Evolutionary conservation across 2,888 invertebrate genomes (phyloP).

Genomic region (Leptopilina drosophilae): DNA sequence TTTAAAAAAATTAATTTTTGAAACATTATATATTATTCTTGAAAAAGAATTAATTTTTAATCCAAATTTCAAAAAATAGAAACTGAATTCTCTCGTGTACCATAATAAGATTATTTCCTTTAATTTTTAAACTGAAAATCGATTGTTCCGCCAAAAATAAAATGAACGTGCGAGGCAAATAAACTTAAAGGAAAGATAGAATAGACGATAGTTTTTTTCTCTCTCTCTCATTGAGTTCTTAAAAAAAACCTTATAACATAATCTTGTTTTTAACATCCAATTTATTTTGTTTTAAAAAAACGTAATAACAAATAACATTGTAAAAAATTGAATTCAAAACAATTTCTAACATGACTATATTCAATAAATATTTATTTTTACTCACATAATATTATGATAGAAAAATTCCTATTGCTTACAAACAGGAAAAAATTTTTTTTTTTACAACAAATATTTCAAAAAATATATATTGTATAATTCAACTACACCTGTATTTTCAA

Average conservation of each 20-base stretch:
- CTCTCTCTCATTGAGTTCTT: neutral
- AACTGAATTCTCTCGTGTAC: neutral
- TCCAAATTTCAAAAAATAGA: neutral
- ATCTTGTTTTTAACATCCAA: conserved; percentile 5
- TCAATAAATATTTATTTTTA: too few relatives aligned
- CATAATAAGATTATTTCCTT: neutral
- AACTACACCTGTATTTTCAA: neutral
- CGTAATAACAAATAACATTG: neutral
- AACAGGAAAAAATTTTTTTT: too few relatives aligned
- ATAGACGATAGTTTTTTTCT: neutral
- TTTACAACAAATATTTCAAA: neutral
- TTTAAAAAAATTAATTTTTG: neutral
- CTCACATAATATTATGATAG: too few relatives aligned
- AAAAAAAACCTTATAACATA: neutral
- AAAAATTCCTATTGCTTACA: too few relatives aligned
- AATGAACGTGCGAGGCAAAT: neutral
- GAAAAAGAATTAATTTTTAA: too few relatives aligned
- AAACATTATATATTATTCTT: too few relatives aligned
- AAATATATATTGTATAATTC: neutral
- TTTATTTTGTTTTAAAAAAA: neutral
- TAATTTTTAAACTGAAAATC: conserved; percentile 3
- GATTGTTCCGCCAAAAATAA: neutral
- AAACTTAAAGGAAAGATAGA: neutral
- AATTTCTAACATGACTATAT: too few relatives aligned
- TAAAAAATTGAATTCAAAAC: neutral